Evolutionary conservation across 1,140 invertebrate genomes (phyloP).

Genomic region (Nasonia giraulti): DNA sequence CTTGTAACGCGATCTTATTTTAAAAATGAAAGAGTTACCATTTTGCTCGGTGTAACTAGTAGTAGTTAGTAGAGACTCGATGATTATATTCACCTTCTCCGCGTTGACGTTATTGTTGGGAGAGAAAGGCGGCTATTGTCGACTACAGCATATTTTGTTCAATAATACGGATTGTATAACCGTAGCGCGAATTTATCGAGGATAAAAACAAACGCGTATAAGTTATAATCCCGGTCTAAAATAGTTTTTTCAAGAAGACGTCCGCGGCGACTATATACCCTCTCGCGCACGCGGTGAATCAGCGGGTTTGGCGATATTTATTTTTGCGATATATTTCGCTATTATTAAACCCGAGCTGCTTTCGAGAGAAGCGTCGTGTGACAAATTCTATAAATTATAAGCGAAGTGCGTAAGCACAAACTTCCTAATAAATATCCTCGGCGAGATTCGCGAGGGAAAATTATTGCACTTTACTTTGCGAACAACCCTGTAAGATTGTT

Average conservation of each 20-base stretch:
- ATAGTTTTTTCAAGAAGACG: not conserved
- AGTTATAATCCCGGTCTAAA: not conserved
- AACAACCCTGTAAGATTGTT: too few relatives aligned
- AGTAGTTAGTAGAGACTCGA: too few relatives aligned
- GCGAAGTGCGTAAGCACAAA: not conserved
- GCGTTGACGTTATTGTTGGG: too few relatives aligned
- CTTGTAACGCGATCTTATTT: not conserved
- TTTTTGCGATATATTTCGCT: not conserved
- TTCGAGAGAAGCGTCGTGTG: not conserved
- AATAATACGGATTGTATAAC: too few relatives aligned
- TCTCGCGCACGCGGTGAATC: not conserved
- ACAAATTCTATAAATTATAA: not conserved
- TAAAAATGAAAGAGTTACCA: not conserved
- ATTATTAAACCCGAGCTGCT: not conserved
- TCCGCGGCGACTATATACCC: too few relatives aligned
- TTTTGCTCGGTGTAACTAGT: not conserved
- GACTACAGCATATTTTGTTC: too few relatives aligned
- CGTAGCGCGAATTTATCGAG: not conserved
- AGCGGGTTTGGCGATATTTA: not conserved
- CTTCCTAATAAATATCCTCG: not conserved
- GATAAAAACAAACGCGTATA: not conserved
- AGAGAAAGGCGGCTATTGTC: too few relatives aligned
- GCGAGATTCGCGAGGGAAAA: not conserved
- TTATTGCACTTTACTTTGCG: too few relatives aligned
- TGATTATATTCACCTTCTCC: too few relatives aligned